Conservation (phyloP, 2,113 vertebrate species). For the Alexandromys fortis region DNA sequence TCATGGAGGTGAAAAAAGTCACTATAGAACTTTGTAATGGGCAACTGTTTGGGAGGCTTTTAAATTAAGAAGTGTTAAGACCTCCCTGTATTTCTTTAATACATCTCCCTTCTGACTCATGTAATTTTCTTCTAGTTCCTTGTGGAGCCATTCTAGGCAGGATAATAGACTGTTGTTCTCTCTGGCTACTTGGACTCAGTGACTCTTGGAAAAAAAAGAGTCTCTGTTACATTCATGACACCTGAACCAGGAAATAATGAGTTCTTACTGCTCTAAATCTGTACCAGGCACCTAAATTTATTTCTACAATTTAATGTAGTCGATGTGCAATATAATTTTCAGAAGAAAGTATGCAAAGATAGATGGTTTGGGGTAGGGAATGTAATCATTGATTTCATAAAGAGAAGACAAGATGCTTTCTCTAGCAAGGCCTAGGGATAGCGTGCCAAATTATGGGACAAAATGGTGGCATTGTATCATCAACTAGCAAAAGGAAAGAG, state of each 20-base stretch:
- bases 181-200: not conserved
- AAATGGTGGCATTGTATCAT: not conserved
- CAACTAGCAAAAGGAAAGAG: not conserved
- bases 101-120: not conserved
- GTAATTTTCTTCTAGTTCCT: not conserved
- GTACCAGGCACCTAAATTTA: not conserved
- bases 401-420: not conserved
- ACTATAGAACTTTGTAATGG: not conserved
- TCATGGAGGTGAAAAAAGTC: not conserved
- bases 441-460: not conserved
- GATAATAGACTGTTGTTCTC: not conserved
- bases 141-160: not conserved
- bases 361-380: not conserved
- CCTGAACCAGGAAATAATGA: not conserved
- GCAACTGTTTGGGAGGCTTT: not conserved
- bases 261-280: not conserved
- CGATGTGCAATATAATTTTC: not conserved
- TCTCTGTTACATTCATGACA: not conserved
- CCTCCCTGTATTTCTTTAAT: slow-evolving; percentile 1
- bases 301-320: not conserved
- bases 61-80: not conserved
- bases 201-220: not conserved
- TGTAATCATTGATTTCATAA: not conserved
- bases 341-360: not conserved
- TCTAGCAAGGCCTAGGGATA: not conserved